These are phyloP conservation scores for Caenorhabditis plicata DNA, from an alignment of 2,888 invertebrate genomes.

Conservation along the genomic window DNA sequence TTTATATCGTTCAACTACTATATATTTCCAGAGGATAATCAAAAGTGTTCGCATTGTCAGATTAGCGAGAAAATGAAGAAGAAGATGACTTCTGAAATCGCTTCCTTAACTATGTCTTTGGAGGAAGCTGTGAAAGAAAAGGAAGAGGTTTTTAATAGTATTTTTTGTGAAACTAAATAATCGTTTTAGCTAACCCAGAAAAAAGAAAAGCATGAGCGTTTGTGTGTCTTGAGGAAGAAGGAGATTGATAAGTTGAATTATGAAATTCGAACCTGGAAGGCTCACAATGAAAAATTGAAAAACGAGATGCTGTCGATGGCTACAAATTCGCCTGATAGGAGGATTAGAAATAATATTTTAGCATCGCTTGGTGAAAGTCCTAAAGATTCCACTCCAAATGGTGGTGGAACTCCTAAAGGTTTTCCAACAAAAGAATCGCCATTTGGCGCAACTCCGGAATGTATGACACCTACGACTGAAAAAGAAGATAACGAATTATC, in stretches of 20 bases:
- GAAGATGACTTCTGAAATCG: slow-evolving; percentile 16
- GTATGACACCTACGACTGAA: neutral
- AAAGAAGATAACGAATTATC: too few relatives aligned
- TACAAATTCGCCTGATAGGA: too few relatives aligned
- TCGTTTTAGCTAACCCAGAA: neutral
- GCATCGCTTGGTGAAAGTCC: too few relatives aligned
- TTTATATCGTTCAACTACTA: neutral
- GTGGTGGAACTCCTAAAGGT: too few relatives aligned
- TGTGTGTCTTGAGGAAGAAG: slow-evolving; percentile 8
- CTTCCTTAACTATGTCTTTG: slow-evolving; percentile 9
- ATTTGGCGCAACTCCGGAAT: slow-evolving; percentile 1
- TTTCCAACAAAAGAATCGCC: slow-evolving; percentile 1
- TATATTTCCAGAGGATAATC: slow-evolving; percentile 15
- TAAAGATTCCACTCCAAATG: too few relatives aligned
- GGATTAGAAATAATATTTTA: too few relatives aligned
- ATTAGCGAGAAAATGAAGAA: slow-evolving; percentile 6
- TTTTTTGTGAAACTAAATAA: neutral
- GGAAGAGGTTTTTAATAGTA: slow-evolving; percentile 2
- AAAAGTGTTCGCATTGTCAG: slow-evolving; percentile 25
- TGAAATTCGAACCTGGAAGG: slow-evolving; percentile 16
- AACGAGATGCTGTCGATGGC: neutral
- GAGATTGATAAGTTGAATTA: slow-evolving; percentile 19
- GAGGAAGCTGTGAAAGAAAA: slow-evolving; percentile 7
- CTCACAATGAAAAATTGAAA: slow-evolving; percentile 4
- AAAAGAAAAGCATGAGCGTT: slow-evolving; percentile 1